Evolutionary conservation across 92 coral and sea anemone genomes (phyloP), one percentile per base, ranked within the genome.

Genomic region (Umimayanthus kanabou): DNA sequence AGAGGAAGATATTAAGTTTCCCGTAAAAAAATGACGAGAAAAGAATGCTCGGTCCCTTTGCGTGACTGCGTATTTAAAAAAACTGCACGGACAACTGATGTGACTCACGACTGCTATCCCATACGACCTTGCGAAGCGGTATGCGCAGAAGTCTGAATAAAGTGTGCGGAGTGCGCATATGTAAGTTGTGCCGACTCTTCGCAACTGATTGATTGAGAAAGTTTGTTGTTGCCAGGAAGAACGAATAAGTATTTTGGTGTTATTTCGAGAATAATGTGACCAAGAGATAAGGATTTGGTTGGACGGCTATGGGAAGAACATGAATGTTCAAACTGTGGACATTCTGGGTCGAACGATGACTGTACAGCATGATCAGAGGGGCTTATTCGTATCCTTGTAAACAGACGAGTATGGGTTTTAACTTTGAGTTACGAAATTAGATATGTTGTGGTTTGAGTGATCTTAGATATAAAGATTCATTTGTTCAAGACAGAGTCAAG

Each of bases 321-420:
- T 78, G 78, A 79, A 42, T 71, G 82, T 88, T 72, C 80, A 79
- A 79, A 9, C 26, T 80, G 50, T 82, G 77, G 87, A 80, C 87
- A 84, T 73, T 88, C 65, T 14, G 57, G 28, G 47, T 87, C 83
- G 87, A 84, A 80, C 57, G 50, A 79, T 87, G 94, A 94, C 87
- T 81, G 88, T 93, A 90, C 93, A 93, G 91, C 83, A 95, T 95
- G 98, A 93, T 97, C 90, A 96, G 89, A 57, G 98, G 98, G 77
- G 99, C 99, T 43, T 97, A 97, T 90, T 97, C 99, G 99, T 97
- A 97, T 97, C 99, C 98, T 97, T 97, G 85, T 94, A 53, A 66
- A 37, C 42, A 67, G 53, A 64, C 13, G 29, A 33, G 16, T 23
- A 65, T 39, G 37, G 9, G n/a, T 37, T n/a, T 6, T 13, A 39